Conservation (phyloP, 2,797 vertebrate genomes). For the Characodon lateralis region DNA sequence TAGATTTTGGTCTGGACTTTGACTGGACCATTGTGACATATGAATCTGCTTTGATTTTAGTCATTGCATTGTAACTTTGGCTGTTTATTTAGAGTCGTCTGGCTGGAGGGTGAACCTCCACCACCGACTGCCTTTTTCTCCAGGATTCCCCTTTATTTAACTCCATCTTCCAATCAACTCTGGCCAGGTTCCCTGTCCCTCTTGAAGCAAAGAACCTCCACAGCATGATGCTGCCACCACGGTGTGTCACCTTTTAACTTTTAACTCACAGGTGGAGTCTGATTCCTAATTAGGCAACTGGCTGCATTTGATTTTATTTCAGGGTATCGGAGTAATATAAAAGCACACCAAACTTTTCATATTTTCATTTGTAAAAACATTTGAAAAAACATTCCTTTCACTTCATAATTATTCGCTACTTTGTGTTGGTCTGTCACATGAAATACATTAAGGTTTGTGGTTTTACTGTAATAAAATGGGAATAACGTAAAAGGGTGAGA, state of each 20-base stretch:
- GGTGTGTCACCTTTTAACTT: too few relatives aligned
- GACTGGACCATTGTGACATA: not conserved
- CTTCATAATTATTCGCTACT: not conserved
- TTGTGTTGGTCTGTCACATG: not conserved
- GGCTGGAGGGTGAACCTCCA: too few relatives aligned
- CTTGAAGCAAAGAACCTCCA: too few relatives aligned
- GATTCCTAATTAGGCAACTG: too few relatives aligned
- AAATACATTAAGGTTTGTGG: not conserved
- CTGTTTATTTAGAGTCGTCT: too few relatives aligned
- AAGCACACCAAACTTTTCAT: too few relatives aligned
- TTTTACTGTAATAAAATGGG: not conserved
- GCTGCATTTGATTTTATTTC: too few relatives aligned
- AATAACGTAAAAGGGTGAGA: not conserved
- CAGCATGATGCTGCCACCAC: too few relatives aligned
- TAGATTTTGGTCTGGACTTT: not conserved
- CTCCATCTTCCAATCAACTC: not conserved
- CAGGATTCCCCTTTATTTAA: not conserved
- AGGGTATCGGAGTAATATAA: too few relatives aligned
- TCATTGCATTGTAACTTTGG: not conserved
- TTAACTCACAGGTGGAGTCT: too few relatives aligned
- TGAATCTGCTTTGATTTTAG: not conserved
- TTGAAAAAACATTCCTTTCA: not conserved
- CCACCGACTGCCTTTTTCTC: not conserved
- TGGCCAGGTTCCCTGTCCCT: not conserved
- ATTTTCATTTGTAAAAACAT: not conserved